phyloP scores from a whole-genome alignment of 2,113 vertebrate species.

The Monopterus albus region DNA sequence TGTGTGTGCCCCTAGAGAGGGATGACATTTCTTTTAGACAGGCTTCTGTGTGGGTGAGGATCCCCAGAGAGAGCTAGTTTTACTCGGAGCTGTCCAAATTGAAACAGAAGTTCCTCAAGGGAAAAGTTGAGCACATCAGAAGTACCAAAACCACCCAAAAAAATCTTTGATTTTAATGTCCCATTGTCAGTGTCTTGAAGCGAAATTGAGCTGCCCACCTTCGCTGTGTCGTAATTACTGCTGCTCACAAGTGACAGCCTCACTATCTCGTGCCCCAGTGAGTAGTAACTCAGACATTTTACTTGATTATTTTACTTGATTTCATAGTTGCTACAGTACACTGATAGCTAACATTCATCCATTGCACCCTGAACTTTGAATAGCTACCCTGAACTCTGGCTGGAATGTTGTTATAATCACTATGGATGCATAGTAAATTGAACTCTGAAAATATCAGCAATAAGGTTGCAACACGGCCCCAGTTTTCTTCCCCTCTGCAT shows the following conservation, averaged over 20 bases:
- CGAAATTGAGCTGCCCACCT: conserved; percentile 33
- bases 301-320: no score
- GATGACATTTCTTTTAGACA: conserved; percentile 60
- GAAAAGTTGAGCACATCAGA: conserved; percentile 59
- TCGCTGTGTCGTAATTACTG: conserved; percentile 39
- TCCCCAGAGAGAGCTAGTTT: conserved; percentile 67
- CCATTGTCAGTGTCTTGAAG: conserved; percentile 40
- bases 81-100: conserved; percentile 66
- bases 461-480: conserved; percentile 45
- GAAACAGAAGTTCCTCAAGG: conserved; percentile 68
- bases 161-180: conserved; percentile 63
- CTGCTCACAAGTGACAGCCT: conserved; percentile 18
- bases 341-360: conserved; percentile 19
- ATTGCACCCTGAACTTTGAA: conserved; percentile 43
- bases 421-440: conserved; percentile 45
- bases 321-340: neutral
- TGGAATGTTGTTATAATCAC: conserved; percentile 57
- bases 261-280: conserved; percentile 29
- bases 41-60: conserved; percentile 51
- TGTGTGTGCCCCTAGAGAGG: conserved; percentile 30
- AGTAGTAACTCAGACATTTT: conserved; percentile 8
- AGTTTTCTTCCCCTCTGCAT: conserved; percentile 60
- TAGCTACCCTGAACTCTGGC: conserved; percentile 19
- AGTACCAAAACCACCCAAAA: conserved; percentile 47
- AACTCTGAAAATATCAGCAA: conserved; percentile 66